Conservation (phyloP, 2,888 invertebrate genomes). For the Oxyscelio sp. region DNA sequence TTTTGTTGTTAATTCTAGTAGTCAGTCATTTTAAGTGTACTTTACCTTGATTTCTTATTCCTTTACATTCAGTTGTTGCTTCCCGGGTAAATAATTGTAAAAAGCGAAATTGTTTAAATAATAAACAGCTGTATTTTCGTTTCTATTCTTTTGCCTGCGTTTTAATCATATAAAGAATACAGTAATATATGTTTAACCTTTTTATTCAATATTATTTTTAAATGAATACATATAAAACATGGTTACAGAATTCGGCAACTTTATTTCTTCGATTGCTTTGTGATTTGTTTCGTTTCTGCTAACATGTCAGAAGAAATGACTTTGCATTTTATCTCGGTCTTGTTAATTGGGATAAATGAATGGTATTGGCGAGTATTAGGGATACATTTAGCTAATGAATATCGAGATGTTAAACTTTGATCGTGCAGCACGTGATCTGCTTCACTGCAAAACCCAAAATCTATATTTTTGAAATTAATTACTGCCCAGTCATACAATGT, state of each 20-base stretch:
- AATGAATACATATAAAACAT: neutral
- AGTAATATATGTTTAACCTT: neutral
- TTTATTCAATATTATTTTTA: neutral
- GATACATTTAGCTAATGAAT: constrained; percentile 1
- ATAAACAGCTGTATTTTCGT: too few relatives aligned
- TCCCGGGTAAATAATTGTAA: too few relatives aligned
- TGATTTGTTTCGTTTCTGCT: neutral
- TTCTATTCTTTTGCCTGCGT: too few relatives aligned
- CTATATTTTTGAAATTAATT: constrained; percentile 13
- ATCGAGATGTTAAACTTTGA: neutral
- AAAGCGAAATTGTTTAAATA: too few relatives aligned
- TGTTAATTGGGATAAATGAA: constrained; percentile 8
- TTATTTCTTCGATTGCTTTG: neutral
- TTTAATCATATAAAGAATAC: too few relatives aligned
- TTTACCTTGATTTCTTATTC: too few relatives aligned
- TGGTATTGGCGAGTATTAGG: constrained; percentile 25
- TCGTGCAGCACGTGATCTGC: constrained; percentile 2
- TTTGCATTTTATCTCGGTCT: constrained; percentile 7
- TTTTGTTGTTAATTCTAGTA: too few relatives aligned
- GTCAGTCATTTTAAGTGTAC: too few relatives aligned
- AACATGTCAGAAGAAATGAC: neutral
- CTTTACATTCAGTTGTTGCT: too few relatives aligned
- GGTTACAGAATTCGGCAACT: neutral
- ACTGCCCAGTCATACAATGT: neutral
- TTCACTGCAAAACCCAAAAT: constrained; percentile 2